These are phyloP conservation scores for Anguilla rostrata DNA, from an alignment of 2,113 vertebrate species.

Conservation along the genomic window DNA sequence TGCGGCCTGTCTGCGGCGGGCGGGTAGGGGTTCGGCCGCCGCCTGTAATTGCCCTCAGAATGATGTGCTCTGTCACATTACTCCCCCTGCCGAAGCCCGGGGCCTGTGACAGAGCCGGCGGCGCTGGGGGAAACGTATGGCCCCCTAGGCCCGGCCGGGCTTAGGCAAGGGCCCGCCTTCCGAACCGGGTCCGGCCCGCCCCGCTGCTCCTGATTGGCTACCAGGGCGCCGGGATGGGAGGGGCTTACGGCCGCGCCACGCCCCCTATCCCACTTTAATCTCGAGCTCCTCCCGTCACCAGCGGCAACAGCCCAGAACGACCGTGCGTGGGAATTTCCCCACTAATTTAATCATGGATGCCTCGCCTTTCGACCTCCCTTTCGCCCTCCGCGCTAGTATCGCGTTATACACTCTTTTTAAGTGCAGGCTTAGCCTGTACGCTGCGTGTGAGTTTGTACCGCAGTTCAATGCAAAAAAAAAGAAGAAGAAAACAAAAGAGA, in stretches of 20 bases:
- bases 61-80: slow-evolving; percentile 72
- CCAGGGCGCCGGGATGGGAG: slow-evolving; percentile 27
- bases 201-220: neutral
- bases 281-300: neutral
- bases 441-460: neutral
- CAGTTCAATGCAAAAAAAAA: neutral
- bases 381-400: neutral
- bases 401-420: neutral
- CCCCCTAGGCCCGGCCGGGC: slow-evolving; percentile 53
- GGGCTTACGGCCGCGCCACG: neutral
- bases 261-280: slow-evolving; percentile 1
- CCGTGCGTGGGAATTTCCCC: neutral
- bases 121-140: slow-evolving; percentile 66
- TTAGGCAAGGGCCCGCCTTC: slow-evolving; percentile 57
- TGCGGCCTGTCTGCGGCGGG: slow-evolving; percentile 68
- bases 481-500: too few species aligned
- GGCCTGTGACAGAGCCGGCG: slow-evolving; percentile 60
- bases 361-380: neutral
- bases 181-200: slow-evolving; percentile 46
- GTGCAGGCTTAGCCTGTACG: neutral
- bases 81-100: slow-evolving; percentile 66
- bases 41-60: slow-evolving; percentile 73
- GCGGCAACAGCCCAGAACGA: neutral
- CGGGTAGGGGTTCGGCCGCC: slow-evolving; percentile 63
- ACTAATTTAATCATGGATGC: neutral